Percentiles rank a stretch among this genome's conserved stretches.
These are phyloP conservation scores for Euplagia quadripunctaria DNA, from an alignment of 2,888 invertebrate species.

Conservation along the genomic window DNA sequence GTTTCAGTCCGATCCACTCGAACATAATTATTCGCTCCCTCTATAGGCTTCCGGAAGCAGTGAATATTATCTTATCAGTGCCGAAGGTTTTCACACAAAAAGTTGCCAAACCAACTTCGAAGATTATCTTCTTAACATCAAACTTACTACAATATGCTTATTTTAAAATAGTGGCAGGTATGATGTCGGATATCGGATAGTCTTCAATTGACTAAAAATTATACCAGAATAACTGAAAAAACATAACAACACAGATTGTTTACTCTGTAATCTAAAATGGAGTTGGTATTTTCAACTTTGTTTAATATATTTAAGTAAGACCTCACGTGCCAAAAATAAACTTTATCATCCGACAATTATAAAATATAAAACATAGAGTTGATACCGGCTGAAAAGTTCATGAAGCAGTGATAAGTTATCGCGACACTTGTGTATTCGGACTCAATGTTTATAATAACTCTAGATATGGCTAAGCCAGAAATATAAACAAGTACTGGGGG, in stretches of 20 bases:
- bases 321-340: constrained; percentile 16
- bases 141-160: too few relatives aligned
- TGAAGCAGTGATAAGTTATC: constrained; percentile 18
- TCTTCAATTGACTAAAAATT: too few relatives aligned
- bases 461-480: neutral
- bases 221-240: neutral
- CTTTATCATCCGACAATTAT: constrained; percentile 4
- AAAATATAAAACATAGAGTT: constrained; percentile 7
- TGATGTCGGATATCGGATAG: too few relatives aligned
- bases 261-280: constrained; percentile 11
- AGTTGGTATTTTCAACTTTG: neutral
- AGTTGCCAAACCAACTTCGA: too few relatives aligned
- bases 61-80: too few relatives aligned
- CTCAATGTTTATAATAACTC: neutral
- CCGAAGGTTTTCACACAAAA: too few relatives aligned
- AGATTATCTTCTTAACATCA: too few relatives aligned
- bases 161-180: too few relatives aligned
- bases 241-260: neutral
- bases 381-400: constrained; percentile 9
- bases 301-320: neutral
- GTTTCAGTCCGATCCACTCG: too few relatives aligned
- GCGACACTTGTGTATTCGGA: constrained; percentile 1
- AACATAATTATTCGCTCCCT: too few relatives aligned
- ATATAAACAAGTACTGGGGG: neutral
- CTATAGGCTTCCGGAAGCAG: too few relatives aligned